Base-by-base conservation (phyloP, 2,797 vertebrate species). In the Rhabdomys pumilio region DNA sequence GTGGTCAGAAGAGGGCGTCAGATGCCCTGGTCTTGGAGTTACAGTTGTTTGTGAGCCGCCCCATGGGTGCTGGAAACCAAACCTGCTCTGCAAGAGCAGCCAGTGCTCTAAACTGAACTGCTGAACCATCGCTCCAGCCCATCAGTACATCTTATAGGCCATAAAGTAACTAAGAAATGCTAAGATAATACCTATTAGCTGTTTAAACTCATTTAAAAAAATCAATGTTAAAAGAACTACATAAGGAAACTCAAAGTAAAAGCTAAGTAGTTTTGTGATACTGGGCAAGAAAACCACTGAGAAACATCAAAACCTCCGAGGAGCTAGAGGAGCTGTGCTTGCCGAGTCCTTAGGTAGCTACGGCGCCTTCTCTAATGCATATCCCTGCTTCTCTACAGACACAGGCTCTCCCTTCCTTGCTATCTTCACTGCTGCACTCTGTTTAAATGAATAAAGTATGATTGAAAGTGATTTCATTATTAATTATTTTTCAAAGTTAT, bases 401-500 rank as follows among this genome's bases (percentile, higher is more conserved):
- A 44, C 22, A 59, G 41, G 90, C 90, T 20, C 26, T 10, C 44
- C 8, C 55, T 96, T 95, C 47, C 44, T 76, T 10, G 86, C n/a
- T 61, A 38, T 91, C 75, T 92, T 92, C 17, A 95, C 89, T 96
- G 59, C 41, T 67, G 4, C 0, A 95, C 34, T 93, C 95, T 90
- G 93, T 55, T 93, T 90, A 95, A 95, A 59, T 90, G 67, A 97
- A 86, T 81, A 83, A 93, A 97, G 76, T 81, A 22, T 83, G 53
- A 93, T 73, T 92, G 93, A 26, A 97, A 82, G 61, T 81, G 26
- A 86, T 95, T 93, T 95, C 92, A 83, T 77, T 91, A 90, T 63
- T 73, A 29, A 96, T 96, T 55, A 90, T 86, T 96, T 96, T 91
- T 77, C 57, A 93, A 95, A 95, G 90, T 91, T 69, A 90, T 88